These are phyloP conservation scores for Cryptomyrus ogoouensis DNA, from an alignment of 2,113 vertebrate genomes.

Conservation along the genomic window DNA sequence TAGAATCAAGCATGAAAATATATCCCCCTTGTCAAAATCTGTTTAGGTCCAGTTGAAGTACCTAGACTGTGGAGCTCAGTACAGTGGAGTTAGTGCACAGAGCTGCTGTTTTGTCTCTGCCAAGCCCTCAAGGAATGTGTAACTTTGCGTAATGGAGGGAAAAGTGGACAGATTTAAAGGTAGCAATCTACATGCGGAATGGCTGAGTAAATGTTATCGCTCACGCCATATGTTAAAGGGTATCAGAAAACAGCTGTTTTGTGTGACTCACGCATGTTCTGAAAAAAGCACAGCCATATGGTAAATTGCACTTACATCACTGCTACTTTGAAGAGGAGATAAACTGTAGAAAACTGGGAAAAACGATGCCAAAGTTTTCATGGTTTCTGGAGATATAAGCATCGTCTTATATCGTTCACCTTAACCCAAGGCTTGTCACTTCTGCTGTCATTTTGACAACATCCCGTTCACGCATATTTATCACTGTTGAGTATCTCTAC, in stretches of 20 bases:
- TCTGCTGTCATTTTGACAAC: background rate
- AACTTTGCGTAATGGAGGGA: background rate
- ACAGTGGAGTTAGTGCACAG: background rate
- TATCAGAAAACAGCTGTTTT: constrained; percentile 39
- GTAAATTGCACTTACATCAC: constrained; percentile 27
- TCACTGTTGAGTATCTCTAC: background rate
- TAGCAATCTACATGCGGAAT: background rate
- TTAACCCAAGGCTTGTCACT: background rate
- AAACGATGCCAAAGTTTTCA: background rate
- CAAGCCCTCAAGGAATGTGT: background rate
- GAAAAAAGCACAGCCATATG: constrained; percentile 38
- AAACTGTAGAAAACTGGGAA: background rate
- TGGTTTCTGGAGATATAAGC: background rate
- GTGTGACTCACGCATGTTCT: constrained; percentile 27
- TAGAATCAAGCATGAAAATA: background rate
- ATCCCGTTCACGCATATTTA: background rate
- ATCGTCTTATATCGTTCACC: background rate
- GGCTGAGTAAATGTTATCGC: constrained; percentile 38
- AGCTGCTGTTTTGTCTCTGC: background rate
- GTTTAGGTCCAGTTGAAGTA: background rate
- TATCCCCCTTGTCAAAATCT: background rate
- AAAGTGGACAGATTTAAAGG: constrained; percentile 13
- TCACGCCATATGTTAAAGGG: constrained; percentile 36
- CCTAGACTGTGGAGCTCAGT: background rate
- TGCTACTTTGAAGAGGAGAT: constrained; percentile 36